Conservation (phyloP, 2,113 vertebrate species). For the Aix galericulata region DNA sequence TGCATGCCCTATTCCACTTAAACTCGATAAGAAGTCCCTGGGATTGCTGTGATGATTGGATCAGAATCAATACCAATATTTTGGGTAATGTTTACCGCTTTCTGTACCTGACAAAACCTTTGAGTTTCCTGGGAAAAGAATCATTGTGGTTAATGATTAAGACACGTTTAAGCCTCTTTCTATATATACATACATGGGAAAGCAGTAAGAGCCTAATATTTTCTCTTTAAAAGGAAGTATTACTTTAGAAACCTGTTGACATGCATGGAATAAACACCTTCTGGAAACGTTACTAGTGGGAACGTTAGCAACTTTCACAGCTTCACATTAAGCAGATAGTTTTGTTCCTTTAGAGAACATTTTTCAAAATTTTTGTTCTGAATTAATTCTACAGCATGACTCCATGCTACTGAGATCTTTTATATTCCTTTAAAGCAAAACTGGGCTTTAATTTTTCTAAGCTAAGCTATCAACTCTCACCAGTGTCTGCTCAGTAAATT, state of each 20-base stretch:
- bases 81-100: background rate
- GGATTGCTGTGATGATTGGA: background rate
- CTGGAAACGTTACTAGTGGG: background rate
- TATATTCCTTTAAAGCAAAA: background rate
- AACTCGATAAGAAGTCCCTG: background rate
- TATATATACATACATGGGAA: background rate
- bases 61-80: background rate
- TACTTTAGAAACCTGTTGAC: background rate
- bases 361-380: background rate
- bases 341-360: background rate
- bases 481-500: background rate
- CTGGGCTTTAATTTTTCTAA: background rate
- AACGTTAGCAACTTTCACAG: background rate
- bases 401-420: background rate
- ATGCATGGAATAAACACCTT: background rate
- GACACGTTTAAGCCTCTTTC: background rate
- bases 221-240: background rate
- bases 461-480: background rate
- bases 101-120: background rate
- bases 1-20: background rate
- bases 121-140: background rate
- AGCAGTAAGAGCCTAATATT: background rate
- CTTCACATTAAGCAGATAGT: background rate
- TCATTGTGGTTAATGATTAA: background rate
- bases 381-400: background rate